Evolutionary conservation across 2,113 vertebrate species (phyloP), one percentile per base, ranked within the genome.

Genomic region (Carassius gibelio): DNA sequence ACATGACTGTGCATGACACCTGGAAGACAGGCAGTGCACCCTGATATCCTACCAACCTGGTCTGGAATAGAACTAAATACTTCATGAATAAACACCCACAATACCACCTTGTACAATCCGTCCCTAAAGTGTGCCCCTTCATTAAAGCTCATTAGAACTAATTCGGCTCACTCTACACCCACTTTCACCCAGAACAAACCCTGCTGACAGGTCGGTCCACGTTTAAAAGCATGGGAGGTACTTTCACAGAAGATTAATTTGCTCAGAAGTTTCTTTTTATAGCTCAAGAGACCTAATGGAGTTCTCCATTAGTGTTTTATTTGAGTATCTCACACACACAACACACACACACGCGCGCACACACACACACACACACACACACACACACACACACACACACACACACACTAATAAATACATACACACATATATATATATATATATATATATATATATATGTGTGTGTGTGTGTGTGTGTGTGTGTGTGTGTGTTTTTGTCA

Each of bases 1-100:
- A 92, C 81, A 82, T 59, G 1, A 9, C 87, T 89, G 87, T 87
- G 89, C 89, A 87, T 42, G 82, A 81, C 45, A 45, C 62, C 42
- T 3, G 0, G 11, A 50, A 50, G 59, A 84, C 55, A 42, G 26
- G 38, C 80, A 78, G 30, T 38, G 61, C 45, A 45, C 34, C 9
- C 83, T 4, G 10, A 66, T 26, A 75, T 17, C 82, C 36, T 30
- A 30, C 23, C 74, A 84, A 50, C 30, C 59, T 79, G 21, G 11
- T 62, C 57, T 79, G 34, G 57, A 62, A 79, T 79, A 62, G 36
- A 79, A 42, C 57, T 62, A 79, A 78, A 79, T 62, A 52, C 75
- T 34, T 77, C 52, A 57, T 30, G 50, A 50, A 50, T 59, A 34
- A n/a, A 38, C 69, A 75, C 30, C 36, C 57, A 48, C 62, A 68